Conservation (phyloP, 2,888 invertebrate genomes). For the Dexiosoma caninum region DNA sequence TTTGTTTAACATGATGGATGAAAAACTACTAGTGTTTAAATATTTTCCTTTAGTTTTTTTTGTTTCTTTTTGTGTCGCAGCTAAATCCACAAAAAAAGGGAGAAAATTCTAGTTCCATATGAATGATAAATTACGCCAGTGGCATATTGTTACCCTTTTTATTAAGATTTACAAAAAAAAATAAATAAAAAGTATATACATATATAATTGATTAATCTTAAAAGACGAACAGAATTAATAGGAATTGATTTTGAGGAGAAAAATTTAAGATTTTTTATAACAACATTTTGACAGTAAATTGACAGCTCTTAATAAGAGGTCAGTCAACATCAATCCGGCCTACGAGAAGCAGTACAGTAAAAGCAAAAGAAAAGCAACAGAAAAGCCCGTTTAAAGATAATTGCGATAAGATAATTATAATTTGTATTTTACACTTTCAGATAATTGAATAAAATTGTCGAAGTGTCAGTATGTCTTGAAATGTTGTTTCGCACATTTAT, state of each 20-base stretch:
- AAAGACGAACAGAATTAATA: background rate
- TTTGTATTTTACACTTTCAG: constrained; percentile 38
- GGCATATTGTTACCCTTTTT: background rate
- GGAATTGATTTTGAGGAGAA: constrained; percentile 1
- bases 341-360: too few relatives aligned
- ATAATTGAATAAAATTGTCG: constrained; percentile 48
- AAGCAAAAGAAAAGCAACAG: background rate
- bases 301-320: constrained; percentile 72
- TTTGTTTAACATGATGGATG: constrained; percentile 54
- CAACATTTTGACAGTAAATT: constrained; percentile 65
- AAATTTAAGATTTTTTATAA: background rate
- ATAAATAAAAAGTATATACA: too few relatives aligned
- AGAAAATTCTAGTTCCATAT: background rate
- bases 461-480: constrained; percentile 25
- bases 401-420: constrained; percentile 63
- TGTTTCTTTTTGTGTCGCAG: too few relatives aligned
- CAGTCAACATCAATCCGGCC: constrained; percentile 28
- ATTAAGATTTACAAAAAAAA: background rate
- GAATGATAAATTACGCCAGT: constrained; percentile 8
- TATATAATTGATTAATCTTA: constrained; percentile 28
- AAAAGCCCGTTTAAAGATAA: constrained; percentile 52
- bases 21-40: constrained; percentile 35
- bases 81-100: background rate
- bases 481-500: constrained; percentile 28
- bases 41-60: too few relatives aligned